Evolutionary conservation across 2,888 invertebrate genomes (phyloP).

Genomic region (Sipunculus nudus): DNA sequence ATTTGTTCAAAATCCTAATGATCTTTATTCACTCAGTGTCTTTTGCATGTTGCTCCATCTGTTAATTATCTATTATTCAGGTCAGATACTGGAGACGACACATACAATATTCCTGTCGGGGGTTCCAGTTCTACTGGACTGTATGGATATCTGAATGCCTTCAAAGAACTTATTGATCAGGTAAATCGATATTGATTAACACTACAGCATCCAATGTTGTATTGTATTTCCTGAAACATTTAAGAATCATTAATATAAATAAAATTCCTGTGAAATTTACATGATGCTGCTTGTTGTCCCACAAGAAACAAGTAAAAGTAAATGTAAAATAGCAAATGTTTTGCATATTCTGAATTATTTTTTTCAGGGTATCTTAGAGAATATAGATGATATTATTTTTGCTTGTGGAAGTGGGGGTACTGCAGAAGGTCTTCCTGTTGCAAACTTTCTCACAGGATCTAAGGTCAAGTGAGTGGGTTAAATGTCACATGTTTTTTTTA

Average conservation of each 20-base stretch:
- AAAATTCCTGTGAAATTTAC: too few relatives aligned
- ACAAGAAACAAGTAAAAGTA: too few relatives aligned
- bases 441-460: constrained; percentile 53
- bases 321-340: too few relatives aligned
- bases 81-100: constrained; percentile 46
- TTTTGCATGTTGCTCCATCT: too few relatives aligned
- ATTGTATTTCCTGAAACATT: too few relatives aligned
- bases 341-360: too few relatives aligned
- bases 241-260: too few relatives aligned
- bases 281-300: too few relatives aligned
- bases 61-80: too few relatives aligned
- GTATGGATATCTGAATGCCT: constrained; percentile 57
- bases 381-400: constrained; percentile 58
- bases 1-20: too few relatives aligned
- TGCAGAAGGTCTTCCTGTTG: constrained; percentile 56
- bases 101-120: constrained; percentile 56
- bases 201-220: too few relatives aligned
- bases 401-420: constrained; percentile 61
- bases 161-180: constrained; percentile 51
- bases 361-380: constrained; percentile 45
- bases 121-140: constrained; percentile 56
- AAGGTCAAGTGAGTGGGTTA: constrained; percentile 43
- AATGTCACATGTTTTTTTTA: neutral
- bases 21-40: neutral
- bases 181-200: constrained; percentile 36